Evolutionary conservation across 2,113 vertebrate species (phyloP), one percentile per base, ranked within the genome.

Genomic region (Hiodon alosoides): DNA sequence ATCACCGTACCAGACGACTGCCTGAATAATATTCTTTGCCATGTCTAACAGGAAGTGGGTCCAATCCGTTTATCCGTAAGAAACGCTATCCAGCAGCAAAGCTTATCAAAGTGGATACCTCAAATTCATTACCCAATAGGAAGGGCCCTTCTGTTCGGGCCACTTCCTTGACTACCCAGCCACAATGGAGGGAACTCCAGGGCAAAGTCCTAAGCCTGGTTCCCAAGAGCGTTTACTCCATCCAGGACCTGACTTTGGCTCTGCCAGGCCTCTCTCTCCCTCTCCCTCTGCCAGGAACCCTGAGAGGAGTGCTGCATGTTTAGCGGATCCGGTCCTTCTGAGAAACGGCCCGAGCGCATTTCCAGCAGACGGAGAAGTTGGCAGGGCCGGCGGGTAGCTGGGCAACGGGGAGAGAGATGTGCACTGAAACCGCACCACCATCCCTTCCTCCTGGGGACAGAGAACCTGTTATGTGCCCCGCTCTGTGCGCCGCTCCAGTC

Each of bases 11-110:
- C 31, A 31, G 31, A 14, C 16, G 9, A 69, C n/a, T 10, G 67
- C 3, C 52, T 54, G 7, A 69, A 55, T 53, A 53, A 55, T 50
- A 69, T 13, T 31, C 31, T 54, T 17, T 17, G 31, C 67, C 48
- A 68, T 7, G 52, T 14, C 46, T 68, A 68, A 68, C 67, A n/a
- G 67, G 67, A 6, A 54, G 31, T 31, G 31, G 31, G 31, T 13
- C 67, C 54, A 16, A 7, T 9, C 17, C 6, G 4, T 11, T 69
- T 14, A 14, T 31, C 14, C 54, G 5, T n/a, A n/a, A 54, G 52
- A 69, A 17, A 67, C 51, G 4, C 31, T 67, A 67, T 13, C 46
- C 65, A 67, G 13, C 48, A 67, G 13, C 7, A 70, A 70, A 70
- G 16, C 53, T 31, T 31, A 31, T 31, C 31, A 31, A 31, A 31